Base-by-base conservation (phyloP, 2,797 vertebrate species). In the Oreochromis grahami region DNA sequence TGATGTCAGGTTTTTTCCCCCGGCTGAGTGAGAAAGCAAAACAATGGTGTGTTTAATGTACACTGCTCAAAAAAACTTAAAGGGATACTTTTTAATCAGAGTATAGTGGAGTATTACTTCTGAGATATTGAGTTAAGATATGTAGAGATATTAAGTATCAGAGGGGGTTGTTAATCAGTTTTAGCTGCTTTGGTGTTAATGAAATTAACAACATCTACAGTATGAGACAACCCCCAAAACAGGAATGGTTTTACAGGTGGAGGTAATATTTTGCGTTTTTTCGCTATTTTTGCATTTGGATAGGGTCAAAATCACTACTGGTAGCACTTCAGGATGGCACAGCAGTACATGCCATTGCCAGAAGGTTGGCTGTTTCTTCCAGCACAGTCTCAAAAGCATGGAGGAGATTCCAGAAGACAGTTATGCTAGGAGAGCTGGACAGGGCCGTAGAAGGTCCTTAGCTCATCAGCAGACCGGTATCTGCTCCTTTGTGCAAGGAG, bases 1-100 rank as follows among this genome's bases (percentile, higher is more conserved):
- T 84, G 86, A 89, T 87, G 34, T 79, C 51, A 72, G 79, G 70
- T 68, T 79, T 41, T 63, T 83, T 63, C 9, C 2, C 50, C 60
- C 56, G 26, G 24, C 21, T 2, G 63, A 52, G 13, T 5, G 50
- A 74, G 48, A 53, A 70, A 70, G 21, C 65, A 17, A 70, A 70
- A 43, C 3, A 5, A 43, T 68, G 63, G 8, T 45, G 65, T 45
- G 65, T 70, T 70, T 70, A 2, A 43, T 38, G 19, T 65, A 21
- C 60, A 21, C 19, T 65, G 60, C 60, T 21, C 15, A 60, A 65
- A 65, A 38, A 3, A 63, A 0, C 32, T 38, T 38, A 63, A 38
- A 63, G 6, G 19, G 34, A 63, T 0, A 38, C 58, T 63, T 63
- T 63, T 63, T 38, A 21, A 38, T 63, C 19, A 38, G 34, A 38